Evolutionary conservation across 2,113 vertebrate species (phyloP).

Genomic region (Probosciger aterrimus): DNA sequence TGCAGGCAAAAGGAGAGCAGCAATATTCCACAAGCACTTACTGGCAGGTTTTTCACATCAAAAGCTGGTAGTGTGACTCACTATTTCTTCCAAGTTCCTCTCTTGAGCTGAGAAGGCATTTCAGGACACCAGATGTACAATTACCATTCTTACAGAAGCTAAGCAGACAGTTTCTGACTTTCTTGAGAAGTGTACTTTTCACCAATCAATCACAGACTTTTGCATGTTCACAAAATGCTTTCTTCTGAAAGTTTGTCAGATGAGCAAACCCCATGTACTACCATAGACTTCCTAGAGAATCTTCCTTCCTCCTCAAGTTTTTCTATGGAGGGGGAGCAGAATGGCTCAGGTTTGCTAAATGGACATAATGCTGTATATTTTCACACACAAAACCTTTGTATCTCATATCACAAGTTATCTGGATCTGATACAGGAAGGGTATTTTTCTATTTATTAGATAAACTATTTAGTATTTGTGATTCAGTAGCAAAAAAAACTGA

Average conservation of each 20-base stretch:
- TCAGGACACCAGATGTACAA: constrained; percentile 1
- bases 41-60: background rate
- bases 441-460: background rate
- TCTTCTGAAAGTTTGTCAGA: background rate
- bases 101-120: constrained; percentile 31
- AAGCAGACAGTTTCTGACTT: background rate
- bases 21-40: background rate
- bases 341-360: background rate
- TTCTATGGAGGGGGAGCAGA: background rate
- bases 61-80: background rate
- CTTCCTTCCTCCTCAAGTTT: background rate
- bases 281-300: background rate
- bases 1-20: background rate
- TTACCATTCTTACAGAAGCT: background rate
- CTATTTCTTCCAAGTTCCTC: background rate
- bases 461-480: background rate
- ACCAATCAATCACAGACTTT: background rate
- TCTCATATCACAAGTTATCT: background rate
- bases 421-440: background rate
- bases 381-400: background rate
- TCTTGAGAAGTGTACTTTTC: background rate
- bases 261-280: background rate
- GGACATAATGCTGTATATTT: background rate
- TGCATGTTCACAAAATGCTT: background rate
- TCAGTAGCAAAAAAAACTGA: background rate